Conservation (phyloP, 35 echinoderm and acorn worm genomes). For the Ophioderma brevispina region DNA sequence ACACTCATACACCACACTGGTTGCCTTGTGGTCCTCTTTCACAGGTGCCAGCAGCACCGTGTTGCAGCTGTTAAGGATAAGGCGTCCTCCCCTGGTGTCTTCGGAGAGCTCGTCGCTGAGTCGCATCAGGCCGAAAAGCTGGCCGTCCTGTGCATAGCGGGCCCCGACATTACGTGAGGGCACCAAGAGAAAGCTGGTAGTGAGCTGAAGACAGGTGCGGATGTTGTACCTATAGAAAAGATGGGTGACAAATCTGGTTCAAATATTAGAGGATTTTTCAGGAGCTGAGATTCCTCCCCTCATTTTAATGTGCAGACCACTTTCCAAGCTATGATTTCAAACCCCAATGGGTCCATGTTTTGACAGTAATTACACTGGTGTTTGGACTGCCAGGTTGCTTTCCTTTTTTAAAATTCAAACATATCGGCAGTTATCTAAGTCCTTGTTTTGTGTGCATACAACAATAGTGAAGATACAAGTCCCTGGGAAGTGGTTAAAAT, state of each 20-base stretch:
- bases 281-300: too few relatives aligned
- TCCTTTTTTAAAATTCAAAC: too few relatives aligned
- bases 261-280: too few relatives aligned
- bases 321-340: too few relatives aligned
- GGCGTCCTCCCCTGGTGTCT: slow-evolving; percentile 79
- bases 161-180: slow-evolving; percentile 81
- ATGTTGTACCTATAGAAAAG: slow-evolving; percentile 78
- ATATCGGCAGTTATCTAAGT: too few relatives aligned
- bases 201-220: slow-evolving; percentile 83
- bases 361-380: too few relatives aligned
- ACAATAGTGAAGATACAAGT: too few relatives aligned
- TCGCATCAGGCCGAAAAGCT: slow-evolving; percentile 88
- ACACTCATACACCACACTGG: slow-evolving; percentile 58
- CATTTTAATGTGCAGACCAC: too few relatives aligned
- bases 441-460: too few relatives aligned
- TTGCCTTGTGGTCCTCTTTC: not conserved
- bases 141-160: slow-evolving; percentile 83
- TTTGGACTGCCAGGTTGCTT: too few relatives aligned
- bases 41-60: slow-evolving; percentile 61
- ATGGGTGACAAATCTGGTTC: not conserved
- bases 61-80: slow-evolving; percentile 91
- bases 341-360: too few relatives aligned
- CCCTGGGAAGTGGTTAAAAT: too few relatives aligned
- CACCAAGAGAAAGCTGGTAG: slow-evolving; percentile 88
- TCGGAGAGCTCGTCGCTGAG: slow-evolving; percentile 87